A percentile compares a stretch with the other conserved stretches of the same genome.
Evolutionary conservation across 2,888 invertebrate genomes (phyloP).

Genomic region (Pteria penguin): DNA sequence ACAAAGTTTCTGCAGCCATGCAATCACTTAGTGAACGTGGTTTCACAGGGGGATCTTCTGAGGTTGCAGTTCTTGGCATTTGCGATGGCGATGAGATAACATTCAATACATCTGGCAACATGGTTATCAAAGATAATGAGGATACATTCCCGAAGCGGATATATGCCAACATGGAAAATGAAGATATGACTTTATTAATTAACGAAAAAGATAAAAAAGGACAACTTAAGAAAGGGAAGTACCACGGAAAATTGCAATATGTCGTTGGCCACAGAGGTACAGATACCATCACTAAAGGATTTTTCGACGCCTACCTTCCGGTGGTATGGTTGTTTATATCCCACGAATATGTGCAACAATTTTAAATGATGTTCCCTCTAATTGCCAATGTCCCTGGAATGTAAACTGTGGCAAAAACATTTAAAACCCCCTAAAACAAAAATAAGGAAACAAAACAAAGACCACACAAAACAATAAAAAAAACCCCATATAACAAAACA

Average conservation of each 20-base stretch:
- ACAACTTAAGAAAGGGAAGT: background rate
- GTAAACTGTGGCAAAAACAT: too few relatives aligned
- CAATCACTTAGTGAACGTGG: background rate
- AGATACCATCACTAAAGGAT: too few relatives aligned
- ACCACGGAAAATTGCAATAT: background rate
- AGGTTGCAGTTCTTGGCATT: background rate
- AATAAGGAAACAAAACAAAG: too few relatives aligned
- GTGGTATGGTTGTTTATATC: too few relatives aligned
- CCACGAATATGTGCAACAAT: too few relatives aligned
- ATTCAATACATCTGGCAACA: background rate
- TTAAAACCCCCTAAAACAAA: too few relatives aligned
- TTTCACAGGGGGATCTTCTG: background rate
- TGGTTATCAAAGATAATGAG: background rate
- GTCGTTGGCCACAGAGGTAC: too few relatives aligned
- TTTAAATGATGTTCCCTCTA: too few relatives aligned
- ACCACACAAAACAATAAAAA: too few relatives aligned
- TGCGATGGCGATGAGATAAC: background rate
- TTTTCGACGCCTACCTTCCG: background rate
- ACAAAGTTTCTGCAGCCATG: background rate
- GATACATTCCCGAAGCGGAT: background rate
- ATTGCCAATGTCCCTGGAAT: too few relatives aligned
- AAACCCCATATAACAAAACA: too few relatives aligned
- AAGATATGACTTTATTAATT: background rate
- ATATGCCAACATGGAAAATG: background rate
- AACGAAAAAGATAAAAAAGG: background rate